Percentiles rank a stretch among this genome's conserved stretches.
Evolutionary conservation across 2,797 vertebrate genomes (phyloP).

Genomic region (Picus viridis): DNA sequence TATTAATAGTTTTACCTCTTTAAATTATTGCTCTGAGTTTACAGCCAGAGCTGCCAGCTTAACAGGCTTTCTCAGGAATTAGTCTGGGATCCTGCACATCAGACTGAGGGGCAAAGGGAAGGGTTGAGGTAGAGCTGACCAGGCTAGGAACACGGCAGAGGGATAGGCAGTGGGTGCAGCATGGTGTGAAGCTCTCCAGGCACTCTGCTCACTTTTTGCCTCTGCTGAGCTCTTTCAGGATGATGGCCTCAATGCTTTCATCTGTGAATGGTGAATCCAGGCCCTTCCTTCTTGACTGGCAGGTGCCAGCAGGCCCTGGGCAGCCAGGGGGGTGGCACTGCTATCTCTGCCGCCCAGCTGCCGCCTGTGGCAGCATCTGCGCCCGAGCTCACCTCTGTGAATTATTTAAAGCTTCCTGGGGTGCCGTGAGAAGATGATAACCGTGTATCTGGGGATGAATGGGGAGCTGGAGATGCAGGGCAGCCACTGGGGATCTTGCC

Average conservation of each 20-base stretch:
- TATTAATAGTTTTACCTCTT: constrained; percentile 53
- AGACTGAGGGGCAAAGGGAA: neutral
- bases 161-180: neutral
- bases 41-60: constrained; percentile 24
- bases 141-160: fast-evolving
- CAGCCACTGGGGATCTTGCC: neutral
- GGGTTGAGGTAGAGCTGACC: fast-evolving
- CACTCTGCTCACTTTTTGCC: neutral
- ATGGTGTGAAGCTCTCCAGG: fast-evolving
- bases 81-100: neutral
- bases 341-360: constrained; percentile 62
- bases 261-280: fast-evolving
- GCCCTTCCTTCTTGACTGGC: neutral
- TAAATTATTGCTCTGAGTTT: constrained; percentile 63
- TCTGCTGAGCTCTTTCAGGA: neutral
- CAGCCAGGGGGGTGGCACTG: neutral
- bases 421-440: constrained; percentile 2
- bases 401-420: constrained; percentile 61
- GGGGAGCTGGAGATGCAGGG: neutral
- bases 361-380: constrained; percentile 66
- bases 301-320: neutral
- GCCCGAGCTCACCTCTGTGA: constrained; percentile 37
- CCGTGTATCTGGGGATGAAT: neutral
- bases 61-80: constrained; percentile 19
- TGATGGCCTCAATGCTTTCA: neutral